Base-by-base conservation (phyloP, 2,113 vertebrate genomes). In the Panthera uncia region DNA sequence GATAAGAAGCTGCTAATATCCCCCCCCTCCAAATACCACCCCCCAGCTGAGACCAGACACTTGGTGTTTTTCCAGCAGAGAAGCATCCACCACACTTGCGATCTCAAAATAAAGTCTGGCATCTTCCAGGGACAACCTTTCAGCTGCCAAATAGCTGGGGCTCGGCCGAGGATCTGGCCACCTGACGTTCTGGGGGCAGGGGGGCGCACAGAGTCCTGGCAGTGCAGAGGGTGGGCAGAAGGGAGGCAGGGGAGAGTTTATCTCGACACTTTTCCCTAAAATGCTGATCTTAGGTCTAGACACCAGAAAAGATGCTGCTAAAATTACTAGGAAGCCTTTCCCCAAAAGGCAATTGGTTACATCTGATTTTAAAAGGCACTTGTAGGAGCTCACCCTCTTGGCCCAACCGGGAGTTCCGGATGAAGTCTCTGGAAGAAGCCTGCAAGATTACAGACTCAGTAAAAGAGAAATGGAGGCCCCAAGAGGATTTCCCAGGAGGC, bases 211-310 rank as follows among this genome's bases (percentile, higher is more conserved):
- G 84, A 69, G 41, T n/a, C 21, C 88, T 27, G 48, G 95, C 29
- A 5, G 27, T 33, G 18, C 36, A 36, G 41, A 87, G 23, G 61
- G 69, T 65, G 27, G 71, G 9, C 6, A 25, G 15, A 57, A 69
- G 15, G 45, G 29, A 94, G n/a, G 48, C 66, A 52, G 82, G 85
- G 68, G 50, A 80, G 57, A 76, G 65, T 94, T 41, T 63, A 78
- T 66, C 95, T 95, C 1, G 0, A 92, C 68, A 38, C 12, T 84
- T 95, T 96, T 65, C 45, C 96, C 94, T 94, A 98, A 97, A 98
- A 96, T 96, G 96, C 98, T 98, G 97, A 98, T 95, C 93, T 94
- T 85, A 98, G 96, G 97, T 98, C 98, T 98, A 98, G 97, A 98
- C 97, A 91, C 97, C 81, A 95, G 94, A 97, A 92, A 98, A 92